phyloP scores from a whole-genome alignment of 2,888 invertebrate species.

The Cephus rjabovi region DNA sequence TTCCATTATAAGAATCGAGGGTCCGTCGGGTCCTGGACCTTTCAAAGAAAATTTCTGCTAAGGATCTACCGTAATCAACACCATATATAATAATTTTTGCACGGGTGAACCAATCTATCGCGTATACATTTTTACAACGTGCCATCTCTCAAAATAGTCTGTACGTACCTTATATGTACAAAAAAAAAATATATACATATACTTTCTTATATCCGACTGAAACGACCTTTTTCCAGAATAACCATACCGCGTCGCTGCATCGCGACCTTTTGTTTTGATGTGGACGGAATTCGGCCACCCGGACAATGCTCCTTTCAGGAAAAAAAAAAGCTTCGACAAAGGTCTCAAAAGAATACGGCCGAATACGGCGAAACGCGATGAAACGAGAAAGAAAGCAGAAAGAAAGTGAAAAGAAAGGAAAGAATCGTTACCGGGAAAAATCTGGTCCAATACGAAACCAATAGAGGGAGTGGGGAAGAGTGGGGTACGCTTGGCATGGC shows the following conservation, averaged over 20 bases:
- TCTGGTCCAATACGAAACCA: not conserved
- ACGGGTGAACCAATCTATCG: too few species aligned
- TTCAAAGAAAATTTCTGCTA: too few species aligned
- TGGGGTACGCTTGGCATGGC: not conserved
- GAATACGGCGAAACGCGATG: not conserved
- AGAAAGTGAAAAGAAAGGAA: not conserved
- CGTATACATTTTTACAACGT: too few species aligned
- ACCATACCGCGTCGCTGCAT: not conserved
- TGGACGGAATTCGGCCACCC: conserved; percentile 36
- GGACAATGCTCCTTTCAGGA: conserved; percentile 37
- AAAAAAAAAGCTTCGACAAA: not conserved
- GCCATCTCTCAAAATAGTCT: not conserved
- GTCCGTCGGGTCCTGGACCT: too few species aligned
- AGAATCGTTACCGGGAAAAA: not conserved
- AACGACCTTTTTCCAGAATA: not conserved
- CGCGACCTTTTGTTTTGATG: not conserved
- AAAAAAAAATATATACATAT: not conserved
- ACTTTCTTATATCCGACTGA: not conserved
- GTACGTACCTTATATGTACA: not conserved
- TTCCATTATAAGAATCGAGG: too few species aligned
- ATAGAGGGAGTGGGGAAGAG: not conserved
- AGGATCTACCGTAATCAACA: too few species aligned
- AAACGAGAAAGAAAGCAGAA: not conserved
- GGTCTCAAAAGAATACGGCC: not conserved
- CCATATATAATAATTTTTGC: too few species aligned